Percentiles rank a stretch among this genome's conserved stretches.
Conservation (phyloP, 1,140 invertebrate species). For the Bombus cullumanus region DNA sequence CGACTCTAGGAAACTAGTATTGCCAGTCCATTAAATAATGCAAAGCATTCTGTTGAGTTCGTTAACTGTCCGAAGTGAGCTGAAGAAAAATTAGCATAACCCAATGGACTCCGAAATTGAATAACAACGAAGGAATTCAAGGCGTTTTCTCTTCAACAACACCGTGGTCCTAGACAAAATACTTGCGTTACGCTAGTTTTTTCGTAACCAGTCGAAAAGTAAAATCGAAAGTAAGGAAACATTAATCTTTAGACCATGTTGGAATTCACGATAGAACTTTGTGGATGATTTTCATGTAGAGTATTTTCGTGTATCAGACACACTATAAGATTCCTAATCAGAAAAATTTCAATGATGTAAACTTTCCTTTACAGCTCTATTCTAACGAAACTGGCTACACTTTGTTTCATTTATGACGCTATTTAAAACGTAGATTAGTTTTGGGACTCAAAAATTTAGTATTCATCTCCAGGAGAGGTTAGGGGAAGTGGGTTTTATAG, state of each 20-base stretch:
- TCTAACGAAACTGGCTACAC: neutral
- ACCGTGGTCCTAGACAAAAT: neutral
- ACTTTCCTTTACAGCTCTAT: neutral
- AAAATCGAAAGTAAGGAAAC: no score
- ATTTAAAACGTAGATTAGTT: constrained; percentile 17
- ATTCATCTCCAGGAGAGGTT: neutral
- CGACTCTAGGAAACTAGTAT: neutral
- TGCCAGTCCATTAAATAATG: constrained; percentile 23
- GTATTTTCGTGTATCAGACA: no score
- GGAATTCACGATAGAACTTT: no score
- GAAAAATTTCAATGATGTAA: neutral
- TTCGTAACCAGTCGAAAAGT: neutral
- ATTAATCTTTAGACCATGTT: no score
- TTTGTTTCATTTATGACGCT: neutral
- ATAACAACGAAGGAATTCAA: neutral
- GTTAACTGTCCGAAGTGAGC: neutral
- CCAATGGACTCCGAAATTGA: constrained; percentile 3
- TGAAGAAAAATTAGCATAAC: constrained; percentile 30
- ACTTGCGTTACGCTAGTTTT: neutral
- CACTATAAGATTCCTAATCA: neutral
- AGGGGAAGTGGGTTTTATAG: neutral
- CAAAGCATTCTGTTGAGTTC: constrained; percentile 22
- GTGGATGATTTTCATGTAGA: no score
- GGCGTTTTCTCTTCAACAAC: no score
- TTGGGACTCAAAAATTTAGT: neutral